Evolutionary conservation across 2,888 invertebrate genomes (phyloP), one percentile per base, ranked within the genome.

Genomic region (Chrysotoxum bicinctum): DNA sequence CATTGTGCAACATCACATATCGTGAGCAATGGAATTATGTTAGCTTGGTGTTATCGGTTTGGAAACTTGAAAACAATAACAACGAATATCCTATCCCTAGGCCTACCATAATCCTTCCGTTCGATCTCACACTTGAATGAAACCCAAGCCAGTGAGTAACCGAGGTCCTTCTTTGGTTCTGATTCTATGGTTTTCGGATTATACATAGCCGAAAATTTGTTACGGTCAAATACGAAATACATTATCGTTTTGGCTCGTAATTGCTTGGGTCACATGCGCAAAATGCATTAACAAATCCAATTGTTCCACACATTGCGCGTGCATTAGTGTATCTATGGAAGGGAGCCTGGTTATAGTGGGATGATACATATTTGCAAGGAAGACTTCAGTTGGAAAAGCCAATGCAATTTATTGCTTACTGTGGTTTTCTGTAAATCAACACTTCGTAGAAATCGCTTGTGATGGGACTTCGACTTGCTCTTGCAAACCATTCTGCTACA

Each of bases 351-450:
- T 16, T 43, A 45, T 14, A n/a, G 16, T 14, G 60, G 23, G 21
- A 5, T 56, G 35, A 54, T 40, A 19, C 10, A 23, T 45, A 30
- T 52, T 68, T 70, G 35, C 54, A 32, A 26, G 69, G 62, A 69
- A 74, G 56, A 78, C 64, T 83, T 74, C 48, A 64, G 64, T 64
- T 56, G 74, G 79, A 75, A 78, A 48, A 62, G 21, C 74, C 68
- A 35, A 69, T 50, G 69, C 56, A 32, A 79, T 79, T 78, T 79
- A 74, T 79, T 54, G 68, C 30, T 35, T 14, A 26, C 35, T 73
- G 62, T 78, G 83, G 83, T 52, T 72, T 77, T 52, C 66, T 40
- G 72, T 77, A 82, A 82, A 77, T 82, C 82, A 82, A 82, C 72
- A 82, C 56, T 78, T 43, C 50, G 2, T 19, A 21, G 50, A 16